Evolutionary conservation across 2,888 invertebrate species (phyloP).

Genomic region (Amphipyra tragopoginis): DNA sequence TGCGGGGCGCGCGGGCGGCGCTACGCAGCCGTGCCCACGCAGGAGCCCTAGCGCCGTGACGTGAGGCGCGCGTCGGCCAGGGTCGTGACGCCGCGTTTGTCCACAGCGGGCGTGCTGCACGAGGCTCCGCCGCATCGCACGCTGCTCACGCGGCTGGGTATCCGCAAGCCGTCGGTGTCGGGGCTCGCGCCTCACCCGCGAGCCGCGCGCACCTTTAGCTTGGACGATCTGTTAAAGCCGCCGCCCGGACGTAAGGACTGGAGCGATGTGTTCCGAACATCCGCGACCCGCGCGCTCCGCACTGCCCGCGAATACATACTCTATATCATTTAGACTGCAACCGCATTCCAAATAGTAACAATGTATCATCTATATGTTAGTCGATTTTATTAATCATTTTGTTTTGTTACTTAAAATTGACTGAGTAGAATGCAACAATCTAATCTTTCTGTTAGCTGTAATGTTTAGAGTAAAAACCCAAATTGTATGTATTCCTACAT

Average conservation of each 20-base stretch:
- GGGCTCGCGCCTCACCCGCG: slow-evolving; percentile 93
- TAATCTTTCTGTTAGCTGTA: slow-evolving; percentile 35
- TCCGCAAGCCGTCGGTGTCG: slow-evolving; percentile 96
- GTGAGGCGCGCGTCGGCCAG: slow-evolving; percentile 28
- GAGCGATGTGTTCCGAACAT: slow-evolving; percentile 69
- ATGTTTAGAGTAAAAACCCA: slow-evolving; percentile 34
- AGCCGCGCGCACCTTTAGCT: slow-evolving; percentile 95
- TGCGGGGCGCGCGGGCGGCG: slow-evolving; percentile 60
- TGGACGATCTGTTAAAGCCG: slow-evolving; percentile 96
- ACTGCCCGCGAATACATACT: slow-evolving; percentile 50
- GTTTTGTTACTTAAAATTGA: slow-evolving; percentile 9
- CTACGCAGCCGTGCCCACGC: slow-evolving; percentile 60
- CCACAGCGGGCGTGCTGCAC: slow-evolving; percentile 83
- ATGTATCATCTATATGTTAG: slow-evolving; percentile 25
- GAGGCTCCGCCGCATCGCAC: slow-evolving; percentile 90
- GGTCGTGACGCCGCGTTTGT: slow-evolving; percentile 84
- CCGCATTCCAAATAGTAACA: slow-evolving; percentile 27
- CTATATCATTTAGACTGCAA: slow-evolving; percentile 40
- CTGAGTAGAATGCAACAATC: slow-evolving; percentile 19
- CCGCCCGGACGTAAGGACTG: slow-evolving; percentile 94
- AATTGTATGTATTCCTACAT: slow-evolving; percentile 19
- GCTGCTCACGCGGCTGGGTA: slow-evolving; percentile 95
- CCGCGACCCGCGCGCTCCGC: slow-evolving; percentile 85
- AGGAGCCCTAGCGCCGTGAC: slow-evolving; percentile 41
- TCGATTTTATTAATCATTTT: slow-evolving; percentile 13